Evolutionary conservation across 1,140 invertebrate genomes (phyloP).

Genomic region (Drosophila sturtevanti): DNA sequence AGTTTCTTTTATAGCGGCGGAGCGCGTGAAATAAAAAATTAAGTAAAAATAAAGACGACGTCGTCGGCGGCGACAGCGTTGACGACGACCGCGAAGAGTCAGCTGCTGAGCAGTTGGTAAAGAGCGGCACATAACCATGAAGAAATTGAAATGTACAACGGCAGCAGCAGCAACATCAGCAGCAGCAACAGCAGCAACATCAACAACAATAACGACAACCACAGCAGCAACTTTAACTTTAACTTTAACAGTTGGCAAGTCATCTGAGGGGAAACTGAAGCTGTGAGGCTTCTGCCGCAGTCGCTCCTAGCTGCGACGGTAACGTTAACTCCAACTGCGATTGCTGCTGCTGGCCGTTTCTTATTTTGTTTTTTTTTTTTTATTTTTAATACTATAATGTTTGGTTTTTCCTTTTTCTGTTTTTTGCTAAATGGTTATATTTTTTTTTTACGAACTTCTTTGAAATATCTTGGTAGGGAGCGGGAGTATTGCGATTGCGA

Average conservation of each 20-base stretch:
- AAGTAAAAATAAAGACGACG: conserved; percentile 70
- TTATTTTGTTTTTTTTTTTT: conserved; percentile 32
- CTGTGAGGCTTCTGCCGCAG: conserved; percentile 23
- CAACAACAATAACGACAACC: conserved; percentile 4
- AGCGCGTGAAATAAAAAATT: conserved; percentile 74
- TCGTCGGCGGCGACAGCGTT: conserved; percentile 33
- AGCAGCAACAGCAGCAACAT: conserved; percentile 33
- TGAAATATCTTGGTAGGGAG: background rate
- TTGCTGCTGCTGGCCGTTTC: conserved; percentile 52
- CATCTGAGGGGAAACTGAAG: conserved; percentile 57
- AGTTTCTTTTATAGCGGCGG: conserved; percentile 81
- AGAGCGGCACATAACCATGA: conserved; percentile 73
- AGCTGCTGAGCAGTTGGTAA: conserved; percentile 62
- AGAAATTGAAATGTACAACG: conserved; percentile 72
- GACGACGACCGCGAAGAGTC: conserved; percentile 2
- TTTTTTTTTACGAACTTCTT: conserved; percentile 23
- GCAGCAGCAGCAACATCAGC: conserved; percentile 36
- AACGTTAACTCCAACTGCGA: conserved; percentile 11
- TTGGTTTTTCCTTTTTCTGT: conserved; percentile 59
- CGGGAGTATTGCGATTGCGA: background rate
- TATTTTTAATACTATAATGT: conserved; percentile 4
- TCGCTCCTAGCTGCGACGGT: conserved; percentile 48
- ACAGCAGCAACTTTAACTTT: conserved; percentile 29
- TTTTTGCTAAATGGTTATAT: conserved; percentile 50
- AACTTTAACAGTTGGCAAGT: conserved; percentile 53